Evolutionary conservation across 2,888 invertebrate genomes (phyloP).

Genomic region (Hirtodrosophila cameraria): DNA sequence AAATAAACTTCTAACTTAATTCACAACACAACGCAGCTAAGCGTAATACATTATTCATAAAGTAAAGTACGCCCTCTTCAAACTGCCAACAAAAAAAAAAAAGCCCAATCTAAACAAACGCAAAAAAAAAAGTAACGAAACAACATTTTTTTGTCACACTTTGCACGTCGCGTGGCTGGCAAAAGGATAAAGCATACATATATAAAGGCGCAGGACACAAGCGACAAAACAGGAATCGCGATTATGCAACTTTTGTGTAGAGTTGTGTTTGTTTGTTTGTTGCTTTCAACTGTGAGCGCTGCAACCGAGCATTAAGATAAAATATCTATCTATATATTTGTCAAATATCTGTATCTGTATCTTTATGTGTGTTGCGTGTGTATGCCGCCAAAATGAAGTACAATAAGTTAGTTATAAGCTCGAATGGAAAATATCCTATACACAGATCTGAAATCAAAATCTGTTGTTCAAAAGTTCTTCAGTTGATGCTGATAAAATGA

Average conservation of each 20-base stretch:
- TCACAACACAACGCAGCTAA: conserved; percentile 59
- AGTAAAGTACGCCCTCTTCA: conserved; percentile 23
- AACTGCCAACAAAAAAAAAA: conserved; percentile 16
- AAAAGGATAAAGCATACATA: conserved; percentile 52
- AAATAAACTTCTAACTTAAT: conserved; percentile 58
- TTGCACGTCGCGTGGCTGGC: conserved; percentile 59
- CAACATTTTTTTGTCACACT: conserved; percentile 74
- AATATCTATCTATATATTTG: conserved; percentile 49
- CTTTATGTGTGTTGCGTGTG: conserved; percentile 13
- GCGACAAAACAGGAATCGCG: conserved; percentile 36
- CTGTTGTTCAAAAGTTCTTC: no score
- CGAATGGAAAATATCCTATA: neutral
- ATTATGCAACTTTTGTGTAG: conserved; percentile 50
- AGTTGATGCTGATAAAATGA: no score
- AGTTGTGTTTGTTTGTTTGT: conserved; percentile 18
- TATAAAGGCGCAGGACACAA: conserved; percentile 43
- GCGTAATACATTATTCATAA: conserved; percentile 71
- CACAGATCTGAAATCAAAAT: no score
- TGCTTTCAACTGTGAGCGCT: conserved; percentile 33
- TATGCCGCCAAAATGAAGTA: conserved; percentile 14
- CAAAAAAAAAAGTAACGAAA: conserved; percentile 20
- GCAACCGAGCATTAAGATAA: conserved; percentile 52
- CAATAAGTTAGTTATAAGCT: neutral
- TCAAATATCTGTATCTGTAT: conserved; percentile 44
- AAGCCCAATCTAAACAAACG: conserved; percentile 32